Conservation (phyloP, 2,797 vertebrate genomes). For the Schizothorax lantsangensis region DNA sequence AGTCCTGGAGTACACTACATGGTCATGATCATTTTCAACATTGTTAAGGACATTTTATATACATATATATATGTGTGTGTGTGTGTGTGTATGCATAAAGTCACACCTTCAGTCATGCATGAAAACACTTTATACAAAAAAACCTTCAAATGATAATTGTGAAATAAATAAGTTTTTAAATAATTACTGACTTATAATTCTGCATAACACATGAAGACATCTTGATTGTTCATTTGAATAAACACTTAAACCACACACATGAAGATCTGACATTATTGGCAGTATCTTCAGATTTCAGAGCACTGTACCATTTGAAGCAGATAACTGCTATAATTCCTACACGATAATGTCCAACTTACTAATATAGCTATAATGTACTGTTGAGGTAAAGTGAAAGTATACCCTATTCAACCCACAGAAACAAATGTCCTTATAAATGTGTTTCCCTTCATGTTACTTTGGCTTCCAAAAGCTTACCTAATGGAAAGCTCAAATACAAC, state of each 20-base stretch:
- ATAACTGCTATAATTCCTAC: neutral
- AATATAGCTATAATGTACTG: conserved; percentile 10
- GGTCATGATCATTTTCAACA: neutral
- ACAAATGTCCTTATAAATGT: conserved; percentile 4
- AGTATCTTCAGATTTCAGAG: neutral
- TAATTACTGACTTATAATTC: neutral
- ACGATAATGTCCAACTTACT: neutral
- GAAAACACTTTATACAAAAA: neutral
- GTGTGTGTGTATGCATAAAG: neutral
- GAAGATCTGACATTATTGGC: conserved; percentile 3
- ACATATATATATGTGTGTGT: neutral
- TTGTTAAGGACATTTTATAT: neutral
- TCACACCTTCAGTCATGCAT: neutral
- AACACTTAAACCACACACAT: neutral
- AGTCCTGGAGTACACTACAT: neutral
- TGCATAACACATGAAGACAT: neutral
- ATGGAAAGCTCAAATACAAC: neutral
- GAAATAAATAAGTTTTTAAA: neutral
- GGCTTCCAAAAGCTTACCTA: neutral
- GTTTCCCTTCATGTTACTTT: neutral
- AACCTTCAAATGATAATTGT: neutral
- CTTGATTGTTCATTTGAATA: conserved; percentile 17
- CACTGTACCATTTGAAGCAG: conserved; percentile 3
- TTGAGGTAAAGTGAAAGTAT: conserved; percentile 32
- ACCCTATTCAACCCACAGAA: neutral